Evolutionary conservation across 1,140 invertebrate genomes (phyloP).

Genomic region (Rhyacophila brunnea): DNA sequence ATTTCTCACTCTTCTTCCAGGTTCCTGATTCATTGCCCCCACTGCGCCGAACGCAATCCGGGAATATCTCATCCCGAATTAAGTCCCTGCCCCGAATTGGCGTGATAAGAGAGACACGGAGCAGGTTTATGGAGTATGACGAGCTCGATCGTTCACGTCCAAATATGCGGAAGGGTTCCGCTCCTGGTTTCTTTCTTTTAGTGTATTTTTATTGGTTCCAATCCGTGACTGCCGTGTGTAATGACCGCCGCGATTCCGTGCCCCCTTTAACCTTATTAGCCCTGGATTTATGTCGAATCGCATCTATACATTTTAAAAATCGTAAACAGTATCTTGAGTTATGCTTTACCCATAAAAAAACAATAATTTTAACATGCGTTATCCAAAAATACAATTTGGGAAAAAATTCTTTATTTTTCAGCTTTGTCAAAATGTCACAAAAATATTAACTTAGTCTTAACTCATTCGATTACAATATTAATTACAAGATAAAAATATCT

Average conservation of each 20-base stretch:
- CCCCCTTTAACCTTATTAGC: too few relatives aligned
- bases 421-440: too few relatives aligned
- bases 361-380: too few relatives aligned
- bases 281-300: too few relatives aligned
- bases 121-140: slow-evolving; percentile 36
- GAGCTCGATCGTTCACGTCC: slow-evolving; percentile 27
- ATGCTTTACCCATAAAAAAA: too few relatives aligned
- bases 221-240: slow-evolving; percentile 37
- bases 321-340: too few relatives aligned
- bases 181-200: slow-evolving; percentile 29
- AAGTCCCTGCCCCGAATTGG: slow-evolving; percentile 34
- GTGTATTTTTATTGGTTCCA: slow-evolving; percentile 36
- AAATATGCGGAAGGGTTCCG: slow-evolving; percentile 33
- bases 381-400: too few relatives aligned
- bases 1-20: slow-evolving; percentile 16
- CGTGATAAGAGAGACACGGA: slow-evolving; percentile 36
- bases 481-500: too few relatives aligned
- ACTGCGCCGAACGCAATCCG: background rate
- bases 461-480: too few relatives aligned
- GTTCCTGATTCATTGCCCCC: slow-evolving; percentile 19
- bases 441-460: too few relatives aligned
- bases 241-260: slow-evolving; percentile 26
- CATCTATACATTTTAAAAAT: too few relatives aligned
- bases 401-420: too few relatives aligned
- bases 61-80: slow-evolving; percentile 28